Evolutionary conservation across 2,113 vertebrate genomes (phyloP), one percentile per base, ranked within the genome.

Genomic region (Pampusana beccarii): DNA sequence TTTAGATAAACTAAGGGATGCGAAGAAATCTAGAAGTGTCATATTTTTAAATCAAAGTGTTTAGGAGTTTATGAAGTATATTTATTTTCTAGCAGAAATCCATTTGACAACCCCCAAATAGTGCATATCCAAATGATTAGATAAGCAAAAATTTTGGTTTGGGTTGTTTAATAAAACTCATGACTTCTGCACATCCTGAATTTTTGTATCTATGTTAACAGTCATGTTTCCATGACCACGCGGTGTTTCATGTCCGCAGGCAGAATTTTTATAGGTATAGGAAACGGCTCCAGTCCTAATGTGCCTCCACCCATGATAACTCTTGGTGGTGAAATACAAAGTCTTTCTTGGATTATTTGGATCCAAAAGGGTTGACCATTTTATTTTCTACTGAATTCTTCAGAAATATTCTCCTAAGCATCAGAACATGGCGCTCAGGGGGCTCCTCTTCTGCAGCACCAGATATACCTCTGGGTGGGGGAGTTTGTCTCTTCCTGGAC

Each of bases 191-290:
- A 16, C 8, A 26, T 44, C 36, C 33, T 40, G 29, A 54, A 21
- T 12, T 86, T 74, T 24, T 67, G 40, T 29, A 5, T 51, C 51
- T 31, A 3, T 51, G 28, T 57, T 20, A 19, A 40, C 24, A 34
- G 12, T 34, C 50, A 16, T 1, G 4, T 24, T 21, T 31, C 57
- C 0, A 0, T 53, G 70, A 28, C 26, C 31, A 7, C 2, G 57
- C 0, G 1, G 34, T 53, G 33, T 64, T 40, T 33, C 44, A 25
- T 40, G 38, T 40, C 70, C 60, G 57, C 70, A 58, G 57, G 92
- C 16, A 64, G 46, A 46, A 6, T 8, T 56, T 28, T n/a, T 53
- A 53, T 7, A 57, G 57, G 15, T 58, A 18, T 34, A 80, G 62
- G 51, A 64, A 34, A 53, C 5, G 16, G 13, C n/a, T 56, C 34